Conservation (phyloP, 2,888 invertebrate species). For the Dryocosmus kuriphilus region DNA sequence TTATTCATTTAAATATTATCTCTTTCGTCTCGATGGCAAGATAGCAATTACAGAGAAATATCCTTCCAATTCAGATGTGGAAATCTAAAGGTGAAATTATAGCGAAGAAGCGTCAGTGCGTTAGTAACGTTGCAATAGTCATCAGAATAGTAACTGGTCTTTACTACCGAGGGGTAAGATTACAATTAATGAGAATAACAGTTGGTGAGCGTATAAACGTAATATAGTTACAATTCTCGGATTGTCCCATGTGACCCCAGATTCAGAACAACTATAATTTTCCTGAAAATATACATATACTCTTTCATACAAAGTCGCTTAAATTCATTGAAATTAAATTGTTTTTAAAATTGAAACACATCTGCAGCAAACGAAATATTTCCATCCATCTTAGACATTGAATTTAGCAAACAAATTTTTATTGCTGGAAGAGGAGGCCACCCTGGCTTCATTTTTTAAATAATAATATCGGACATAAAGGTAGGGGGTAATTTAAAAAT, state of each 20-base stretch:
- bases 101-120: slow-evolving; percentile 10
- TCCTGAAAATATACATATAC: background rate
- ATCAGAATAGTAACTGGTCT: slow-evolving; percentile 24
- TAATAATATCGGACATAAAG: slow-evolving; percentile 30
- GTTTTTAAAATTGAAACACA: no score
- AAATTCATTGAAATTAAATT: no score
- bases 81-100: slow-evolving; percentile 1
- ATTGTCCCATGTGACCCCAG: background rate
- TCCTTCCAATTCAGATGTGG: slow-evolving; percentile 15
- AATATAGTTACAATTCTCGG: slow-evolving; percentile 5
- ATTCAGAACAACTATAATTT: background rate
- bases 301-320: background rate
- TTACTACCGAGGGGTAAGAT: slow-evolving; percentile 11
- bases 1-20: slow-evolving; percentile 8
- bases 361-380: no score
- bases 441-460: background rate
- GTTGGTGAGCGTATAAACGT: slow-evolving; percentile 17
- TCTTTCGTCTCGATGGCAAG: background rate
- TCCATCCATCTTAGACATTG: no score
- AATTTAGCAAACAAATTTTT: slow-evolving; percentile 39
- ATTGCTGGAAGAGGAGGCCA: slow-evolving; percentile 2
- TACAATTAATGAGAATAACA: slow-evolving; percentile 21
- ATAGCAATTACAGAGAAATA: slow-evolving; percentile 21
- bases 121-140: slow-evolving; percentile 23
- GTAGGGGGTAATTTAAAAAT: slow-evolving; percentile 73